Evolutionary conservation across 2,888 invertebrate genomes (phyloP), one percentile per base, ranked within the genome.

Genomic region (Apocheima hispidaria): DNA sequence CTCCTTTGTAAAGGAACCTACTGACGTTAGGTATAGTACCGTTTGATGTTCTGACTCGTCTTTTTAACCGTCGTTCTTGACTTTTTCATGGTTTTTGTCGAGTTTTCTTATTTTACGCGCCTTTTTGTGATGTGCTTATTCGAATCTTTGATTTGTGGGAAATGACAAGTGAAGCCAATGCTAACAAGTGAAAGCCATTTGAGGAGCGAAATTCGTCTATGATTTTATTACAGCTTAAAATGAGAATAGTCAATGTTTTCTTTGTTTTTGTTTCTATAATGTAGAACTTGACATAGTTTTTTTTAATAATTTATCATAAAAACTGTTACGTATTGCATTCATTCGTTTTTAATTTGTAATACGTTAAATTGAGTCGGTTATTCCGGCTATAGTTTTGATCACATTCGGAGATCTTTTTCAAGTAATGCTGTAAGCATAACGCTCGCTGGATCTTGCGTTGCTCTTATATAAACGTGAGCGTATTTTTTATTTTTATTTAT

Each of bases 11-110:
- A 84, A 84, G 81, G 83, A 71, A 74, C 82, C 78, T 86, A 83
- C 87, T 87, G 87, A 86, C 85, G 81, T 83, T 82, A 77, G 78
- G 44, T 65, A 64, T 63, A 60, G 66, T 46, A n/a, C 66, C 83
- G 76, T 85, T 87, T 85, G 83, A 84, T 79, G 80, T 81, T 66
- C 66, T 70, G 64, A 68, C 69, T 73, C 69, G 62, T 49, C 60
- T 66, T 60, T 54, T 51, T 50, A 28, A 41, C 35, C 56, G 60
- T 41, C 53, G 48, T 48, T 43, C 43, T 55, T 38, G 35, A 49
- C 35, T 49, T 49, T 33, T 51, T 40, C 40, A 36, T 56, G 46
- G 41, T 52, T 40, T 55, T 56, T 40, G 33, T 33, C 44, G 43
- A 46, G 40, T 50, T 55, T 30, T 57, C 28, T 9, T 23, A 49